A percentile compares a stretch with the other conserved stretches of the same genome.
These are phyloP conservation scores for Platyscapa corneri DNA, from an alignment of 1,140 invertebrate species.

Conservation along the genomic window DNA sequence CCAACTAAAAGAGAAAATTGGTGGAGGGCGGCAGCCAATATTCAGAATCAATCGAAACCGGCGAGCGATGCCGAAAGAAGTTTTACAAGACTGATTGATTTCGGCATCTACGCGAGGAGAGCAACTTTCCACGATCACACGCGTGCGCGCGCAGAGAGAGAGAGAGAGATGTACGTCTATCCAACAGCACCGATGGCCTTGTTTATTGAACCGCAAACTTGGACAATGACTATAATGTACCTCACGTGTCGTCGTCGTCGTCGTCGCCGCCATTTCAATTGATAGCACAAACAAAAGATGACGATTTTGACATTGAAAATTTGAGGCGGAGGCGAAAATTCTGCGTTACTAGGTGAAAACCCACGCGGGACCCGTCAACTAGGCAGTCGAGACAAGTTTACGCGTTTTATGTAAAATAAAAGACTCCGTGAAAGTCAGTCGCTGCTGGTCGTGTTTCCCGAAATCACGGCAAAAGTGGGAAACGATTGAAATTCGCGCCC, in stretches of 20 bases:
- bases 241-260: no score
- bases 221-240: neutral
- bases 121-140: conserved; percentile 7
- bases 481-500: no score
- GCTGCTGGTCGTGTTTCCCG: no score
- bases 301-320: no score
- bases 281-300: neutral
- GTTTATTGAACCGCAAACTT: neutral
- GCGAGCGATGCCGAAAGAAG: neutral
- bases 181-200: neutral
- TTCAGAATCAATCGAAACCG: neutral
- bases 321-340: neutral
- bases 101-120: neutral
- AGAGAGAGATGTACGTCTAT: no score
- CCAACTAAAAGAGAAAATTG: neutral
- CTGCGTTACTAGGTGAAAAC: no score
- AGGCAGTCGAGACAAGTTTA: no score
- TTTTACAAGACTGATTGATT: neutral
- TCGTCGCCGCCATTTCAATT: neutral
- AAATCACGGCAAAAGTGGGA: no score
- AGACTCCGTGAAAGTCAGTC: no score
- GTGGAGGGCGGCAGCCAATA: neutral
- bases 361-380: no score
- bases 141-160: no score
- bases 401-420: no score